Evolutionary conservation across 2,888 invertebrate species (phyloP).

Genomic region (Rotaria macrura): DNA sequence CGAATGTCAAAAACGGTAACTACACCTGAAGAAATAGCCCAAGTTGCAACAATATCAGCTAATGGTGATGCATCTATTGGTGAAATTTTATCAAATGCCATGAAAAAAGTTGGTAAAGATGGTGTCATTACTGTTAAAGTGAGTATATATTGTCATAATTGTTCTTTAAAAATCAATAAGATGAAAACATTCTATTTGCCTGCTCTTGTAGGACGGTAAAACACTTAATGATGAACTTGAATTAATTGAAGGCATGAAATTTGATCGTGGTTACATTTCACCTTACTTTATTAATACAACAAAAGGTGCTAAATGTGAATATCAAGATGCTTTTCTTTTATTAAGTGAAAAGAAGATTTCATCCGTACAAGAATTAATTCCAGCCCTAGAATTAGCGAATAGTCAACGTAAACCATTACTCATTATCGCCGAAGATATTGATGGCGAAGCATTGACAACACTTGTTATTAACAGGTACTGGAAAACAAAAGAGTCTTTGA

Average conservation of each 20-base stretch:
- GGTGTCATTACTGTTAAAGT: conserved; percentile 93
- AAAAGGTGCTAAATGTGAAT: conserved; percentile 92
- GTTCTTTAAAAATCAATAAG: no score
- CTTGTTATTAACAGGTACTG: conserved; percentile 66
- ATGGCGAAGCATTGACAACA: conserved; percentile 84
- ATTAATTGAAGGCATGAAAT: conserved; percentile 90
- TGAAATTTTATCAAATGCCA: conserved; percentile 83
- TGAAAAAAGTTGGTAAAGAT: conserved; percentile 82
- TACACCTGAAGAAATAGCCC: conserved; percentile 97
- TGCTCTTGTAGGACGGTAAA: conserved; percentile 67
- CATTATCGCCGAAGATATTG: conserved; percentile 87
- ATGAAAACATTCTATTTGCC: no score
- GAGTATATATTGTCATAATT: no score
- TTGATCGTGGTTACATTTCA: conserved; percentile 96
- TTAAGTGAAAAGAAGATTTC: conserved; percentile 96
- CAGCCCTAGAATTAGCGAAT: conserved; percentile 88
- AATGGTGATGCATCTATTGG: conserved; percentile 88
- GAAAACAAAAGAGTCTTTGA: no score
- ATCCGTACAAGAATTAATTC: conserved; percentile 87
- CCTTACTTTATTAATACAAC: conserved; percentile 97
- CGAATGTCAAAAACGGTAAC: conserved; percentile 81
- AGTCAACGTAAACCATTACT: conserved; percentile 79
- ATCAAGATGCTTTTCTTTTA: conserved; percentile 83
- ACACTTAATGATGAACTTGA: conserved; percentile 88
- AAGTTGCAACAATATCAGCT: conserved; percentile 97